A percentile compares a stretch with the other conserved stretches of the same genome.
Evolutionary conservation across 2,113 vertebrate genomes (phyloP).

Genomic region (Apodemus speciosus): DNA sequence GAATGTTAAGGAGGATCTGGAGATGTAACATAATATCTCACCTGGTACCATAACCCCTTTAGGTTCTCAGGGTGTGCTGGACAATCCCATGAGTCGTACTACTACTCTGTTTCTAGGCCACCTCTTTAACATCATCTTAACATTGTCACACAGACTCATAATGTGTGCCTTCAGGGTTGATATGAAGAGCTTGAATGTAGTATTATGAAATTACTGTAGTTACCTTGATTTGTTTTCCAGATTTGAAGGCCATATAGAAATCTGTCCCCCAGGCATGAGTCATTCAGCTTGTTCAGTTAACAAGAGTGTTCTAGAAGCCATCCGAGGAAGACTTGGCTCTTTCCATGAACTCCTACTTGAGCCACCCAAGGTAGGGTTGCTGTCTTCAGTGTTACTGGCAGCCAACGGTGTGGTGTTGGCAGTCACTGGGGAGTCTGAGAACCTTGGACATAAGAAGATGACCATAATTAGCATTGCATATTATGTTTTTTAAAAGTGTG

Average conservation of each 20-base stretch:
- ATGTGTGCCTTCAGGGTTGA: background rate
- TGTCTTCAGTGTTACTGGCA: background rate
- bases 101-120: fast-evolving
- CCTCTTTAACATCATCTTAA: background rate
- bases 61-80: background rate
- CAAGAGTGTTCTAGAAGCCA: conserved; percentile 96
- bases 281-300: conserved; percentile 95
- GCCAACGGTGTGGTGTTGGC: background rate
- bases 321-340: conserved; percentile 94
- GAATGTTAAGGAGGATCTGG: background rate
- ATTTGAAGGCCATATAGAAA: conserved; percentile 97
- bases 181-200: background rate
- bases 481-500: background rate
- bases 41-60: background rate
- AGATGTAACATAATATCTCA: background rate
- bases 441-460: background rate
- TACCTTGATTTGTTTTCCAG: conserved; percentile 82
- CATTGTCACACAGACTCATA: background rate
- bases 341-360: conserved; percentile 97
- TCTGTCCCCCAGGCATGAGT: conserved; percentile 95
- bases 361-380: conserved; percentile 93
- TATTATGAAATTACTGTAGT: background rate
- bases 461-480: background rate
- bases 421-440: background rate
- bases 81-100: background rate